Conservation (phyloP, 2,113 vertebrate species). For the Eonycteris spelaea region DNA sequence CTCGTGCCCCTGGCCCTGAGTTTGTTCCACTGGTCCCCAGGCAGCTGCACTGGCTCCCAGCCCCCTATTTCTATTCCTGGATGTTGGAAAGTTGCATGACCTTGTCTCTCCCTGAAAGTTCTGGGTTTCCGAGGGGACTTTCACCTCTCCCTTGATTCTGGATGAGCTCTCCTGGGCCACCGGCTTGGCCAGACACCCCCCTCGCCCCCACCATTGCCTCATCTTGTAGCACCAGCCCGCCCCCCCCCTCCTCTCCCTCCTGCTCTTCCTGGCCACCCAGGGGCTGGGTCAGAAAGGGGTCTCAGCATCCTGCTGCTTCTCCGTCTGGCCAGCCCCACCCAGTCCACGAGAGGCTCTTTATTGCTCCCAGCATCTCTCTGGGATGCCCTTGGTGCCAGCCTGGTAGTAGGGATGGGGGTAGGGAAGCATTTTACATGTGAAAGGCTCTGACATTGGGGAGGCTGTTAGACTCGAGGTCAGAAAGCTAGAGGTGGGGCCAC, state of each 20-base stretch:
- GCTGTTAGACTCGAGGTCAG: background rate
- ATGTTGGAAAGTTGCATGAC: background rate
- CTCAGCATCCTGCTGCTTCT: background rate
- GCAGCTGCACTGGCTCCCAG: too few species aligned
- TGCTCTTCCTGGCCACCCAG: background rate
- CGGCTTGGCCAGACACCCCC: background rate
- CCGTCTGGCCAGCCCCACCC: rapidly evolving
- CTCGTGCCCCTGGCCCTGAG: rapidly evolving
- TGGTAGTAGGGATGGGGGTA: rapidly evolving
- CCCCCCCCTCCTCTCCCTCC: background rate
- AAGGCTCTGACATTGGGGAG: background rate
- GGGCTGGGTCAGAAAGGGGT: background rate
- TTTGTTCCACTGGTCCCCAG: background rate
- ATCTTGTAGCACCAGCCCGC: rapidly evolving
- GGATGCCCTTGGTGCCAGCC: background rate
- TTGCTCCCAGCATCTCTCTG: rapidly evolving
- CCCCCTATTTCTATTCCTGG: background rate
- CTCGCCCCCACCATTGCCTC: background rate
- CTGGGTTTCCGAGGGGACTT: too few species aligned
- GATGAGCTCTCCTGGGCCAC: background rate
- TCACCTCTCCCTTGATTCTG: background rate
- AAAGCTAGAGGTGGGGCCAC: background rate
- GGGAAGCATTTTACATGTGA: background rate
- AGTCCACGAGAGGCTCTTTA: background rate
- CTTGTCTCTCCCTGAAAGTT: background rate